These are phyloP conservation scores for Capromys pilorides DNA, from an alignment of 2,797 vertebrate species.

Conservation along the genomic window DNA sequence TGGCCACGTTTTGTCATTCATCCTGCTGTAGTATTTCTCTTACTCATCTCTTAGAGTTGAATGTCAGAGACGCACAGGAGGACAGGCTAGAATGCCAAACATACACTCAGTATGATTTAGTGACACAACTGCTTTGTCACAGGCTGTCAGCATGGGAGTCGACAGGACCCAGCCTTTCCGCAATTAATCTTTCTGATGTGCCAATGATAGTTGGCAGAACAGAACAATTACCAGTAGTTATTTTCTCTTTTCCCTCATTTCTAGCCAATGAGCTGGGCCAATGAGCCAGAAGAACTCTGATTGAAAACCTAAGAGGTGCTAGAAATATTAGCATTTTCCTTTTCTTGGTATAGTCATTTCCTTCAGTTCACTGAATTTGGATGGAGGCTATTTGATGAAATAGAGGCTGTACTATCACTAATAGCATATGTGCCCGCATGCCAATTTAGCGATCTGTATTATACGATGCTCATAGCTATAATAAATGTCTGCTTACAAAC, in stretches of 20 bases:
- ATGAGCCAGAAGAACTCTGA: slow-evolving; percentile 70
- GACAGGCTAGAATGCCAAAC: slow-evolving; percentile 36
- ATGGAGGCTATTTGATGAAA: not conserved
- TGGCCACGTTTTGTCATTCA: not conserved
- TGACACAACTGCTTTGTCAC: slow-evolving; percentile 63
- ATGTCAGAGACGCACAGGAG: not conserved
- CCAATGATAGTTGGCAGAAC: slow-evolving; percentile 61
- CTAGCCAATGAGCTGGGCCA: slow-evolving; percentile 55
- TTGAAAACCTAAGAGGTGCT: slow-evolving; percentile 43
- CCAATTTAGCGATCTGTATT: not conserved
- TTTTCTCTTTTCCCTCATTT: slow-evolving; percentile 58
- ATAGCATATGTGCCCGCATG: not conserved
- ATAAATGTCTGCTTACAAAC: not conserved
- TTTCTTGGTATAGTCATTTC: slow-evolving; percentile 32
- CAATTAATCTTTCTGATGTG: slow-evolving; percentile 71
- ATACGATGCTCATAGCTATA: not conserved
- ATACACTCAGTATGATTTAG: slow-evolving; percentile 13
- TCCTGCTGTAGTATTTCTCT: not conserved
- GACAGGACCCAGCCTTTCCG: slow-evolving; percentile 55
- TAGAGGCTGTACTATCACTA: not conserved
- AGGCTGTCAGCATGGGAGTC: slow-evolving; percentile 42
- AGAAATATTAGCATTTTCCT: slow-evolving; percentile 44
- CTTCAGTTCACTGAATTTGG: slow-evolving; percentile 52
- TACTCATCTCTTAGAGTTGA: slow-evolving; percentile 36
- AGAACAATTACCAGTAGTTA: slow-evolving; percentile 62